A percentile compares a stretch with the other conserved stretches of the same genome.
Evolutionary conservation across 2,888 invertebrate species (phyloP).

Genomic region (Campoletis raptor): DNA sequence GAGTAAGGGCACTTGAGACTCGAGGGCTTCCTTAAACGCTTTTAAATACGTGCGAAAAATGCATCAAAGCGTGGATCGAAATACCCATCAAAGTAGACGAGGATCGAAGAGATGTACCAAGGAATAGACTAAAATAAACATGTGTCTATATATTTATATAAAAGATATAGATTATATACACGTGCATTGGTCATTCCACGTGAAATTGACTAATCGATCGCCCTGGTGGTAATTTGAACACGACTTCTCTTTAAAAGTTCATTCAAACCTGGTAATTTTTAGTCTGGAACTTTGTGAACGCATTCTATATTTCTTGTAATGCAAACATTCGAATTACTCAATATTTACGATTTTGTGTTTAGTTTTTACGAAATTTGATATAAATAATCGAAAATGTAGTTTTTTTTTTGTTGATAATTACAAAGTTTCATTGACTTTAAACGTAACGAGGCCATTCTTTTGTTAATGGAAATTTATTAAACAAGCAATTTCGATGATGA

Average conservation of each 20-base stretch:
- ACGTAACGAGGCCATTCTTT: neutral
- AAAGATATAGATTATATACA: constrained; percentile 22
- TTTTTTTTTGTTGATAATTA: neutral
- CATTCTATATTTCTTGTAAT: neutral
- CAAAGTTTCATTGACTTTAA: neutral
- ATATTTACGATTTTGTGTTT: neutral
- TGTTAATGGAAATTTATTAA: neutral
- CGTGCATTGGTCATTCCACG: constrained; percentile 20
- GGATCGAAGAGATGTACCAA: constrained; percentile 46
- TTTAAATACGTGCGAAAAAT: constrained; percentile 79
- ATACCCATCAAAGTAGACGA: constrained; percentile 60
- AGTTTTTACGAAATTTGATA: neutral
- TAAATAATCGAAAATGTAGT: neutral
- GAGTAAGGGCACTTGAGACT: constrained; percentile 77
- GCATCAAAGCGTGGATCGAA: constrained; percentile 59
- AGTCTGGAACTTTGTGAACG: neutral
- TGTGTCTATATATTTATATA: constrained; percentile 12
- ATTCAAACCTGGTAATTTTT: neutral
- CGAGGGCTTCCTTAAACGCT: constrained; percentile 80
- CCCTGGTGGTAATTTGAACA: neutral
- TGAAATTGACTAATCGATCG: neutral
- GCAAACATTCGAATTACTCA: neutral
- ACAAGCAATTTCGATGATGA: neutral
- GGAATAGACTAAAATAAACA: constrained; percentile 57
- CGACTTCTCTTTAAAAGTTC: neutral